Evolutionary conservation across 2,797 vertebrate species (phyloP), one percentile per base, ranked within the genome.

Genomic region (Eupleurogrammus muticus): DNA sequence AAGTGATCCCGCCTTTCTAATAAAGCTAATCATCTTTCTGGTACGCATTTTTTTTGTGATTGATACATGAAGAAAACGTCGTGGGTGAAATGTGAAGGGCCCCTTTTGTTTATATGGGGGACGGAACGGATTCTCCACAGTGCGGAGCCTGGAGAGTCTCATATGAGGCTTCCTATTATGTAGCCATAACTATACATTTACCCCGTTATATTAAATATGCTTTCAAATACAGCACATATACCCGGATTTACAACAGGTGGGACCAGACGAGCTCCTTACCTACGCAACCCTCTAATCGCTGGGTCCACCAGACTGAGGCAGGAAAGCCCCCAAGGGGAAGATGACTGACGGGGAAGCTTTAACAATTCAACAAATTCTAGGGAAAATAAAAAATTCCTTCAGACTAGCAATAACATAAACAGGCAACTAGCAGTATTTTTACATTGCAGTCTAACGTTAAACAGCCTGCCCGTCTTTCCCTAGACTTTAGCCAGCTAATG

Each of bases 291-390:
- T 81, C 82, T 90, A 87, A 89, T 83, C 83, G 71, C 74, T 84
- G 88, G 82, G 81, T 92, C 91, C 91, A 90, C 91, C 93, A 93
- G 88, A 91, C 83, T 90, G 89, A 91, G 88, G 80, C 89, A 86
- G 89, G 86, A 88, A 89, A 89, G 66, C 90, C 89, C 92, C 92
- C 84, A 72, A 90, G 79, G 90, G 90, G 89, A 87, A 84, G 87
- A 90, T 67, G 88, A 91, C 85, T 90, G 92, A 84, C 63, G 88
- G 85, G 88, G 88, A 83, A 85, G 89, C 88, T 90, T 93, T 92
- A 92, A 91, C 90, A 91, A 92, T 78, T 93, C 90, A 92, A 93
- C 87, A 89, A 90, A 86, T 88, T 92, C 92, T 94, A 92, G 75
- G 71, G 86, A 67, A 87, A 90, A 91, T 87, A 83, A 90, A 89